Conservation (phyloP, 2,888 invertebrate species). For the Epirrhoe tristata region DNA sequence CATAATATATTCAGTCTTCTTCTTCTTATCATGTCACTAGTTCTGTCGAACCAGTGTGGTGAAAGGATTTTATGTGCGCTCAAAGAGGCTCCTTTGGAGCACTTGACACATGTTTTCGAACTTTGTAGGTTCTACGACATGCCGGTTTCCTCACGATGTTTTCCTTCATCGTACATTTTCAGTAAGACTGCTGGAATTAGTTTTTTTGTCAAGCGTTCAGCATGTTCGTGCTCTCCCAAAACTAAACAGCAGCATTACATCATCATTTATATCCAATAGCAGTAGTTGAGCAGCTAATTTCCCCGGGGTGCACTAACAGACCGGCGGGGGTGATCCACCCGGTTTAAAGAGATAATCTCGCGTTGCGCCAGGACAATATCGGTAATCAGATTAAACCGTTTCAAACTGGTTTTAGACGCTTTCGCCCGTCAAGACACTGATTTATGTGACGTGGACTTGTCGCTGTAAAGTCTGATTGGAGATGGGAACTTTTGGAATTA, state of each 20-base stretch:
- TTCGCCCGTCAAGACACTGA: constrained; percentile 30
- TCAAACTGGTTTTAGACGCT: constrained; percentile 30
- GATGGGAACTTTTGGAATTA: constrained; percentile 2
- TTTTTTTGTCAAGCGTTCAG: neutral
- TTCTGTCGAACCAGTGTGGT: too few species aligned
- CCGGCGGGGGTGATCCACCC: constrained; percentile 24
- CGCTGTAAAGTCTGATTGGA: constrained; percentile 24
- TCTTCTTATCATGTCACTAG: too few species aligned
- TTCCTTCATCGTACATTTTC: too few species aligned
- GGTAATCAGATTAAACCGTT: constrained; percentile 38
- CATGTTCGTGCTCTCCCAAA: constrained; percentile 6
- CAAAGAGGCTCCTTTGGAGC: too few species aligned
- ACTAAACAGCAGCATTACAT: constrained; percentile 31
- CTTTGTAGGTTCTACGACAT: too few species aligned
- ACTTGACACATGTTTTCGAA: too few species aligned
- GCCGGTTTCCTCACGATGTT: too few species aligned
- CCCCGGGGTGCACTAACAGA: constrained; percentile 34
- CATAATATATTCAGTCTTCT: too few species aligned
- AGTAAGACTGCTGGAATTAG: too few species aligned
- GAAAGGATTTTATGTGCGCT: too few species aligned
- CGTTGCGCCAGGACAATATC: constrained; percentile 35
- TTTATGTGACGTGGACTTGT: constrained; percentile 28
- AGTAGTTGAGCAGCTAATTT: constrained; percentile 35
- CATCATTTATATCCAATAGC: constrained; percentile 30
- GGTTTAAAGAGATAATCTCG: constrained; percentile 33